These are phyloP conservation scores for Cladopsammia gracilis DNA, from an alignment of 64 coral and sea anemone species.

Conservation along the genomic window DNA sequence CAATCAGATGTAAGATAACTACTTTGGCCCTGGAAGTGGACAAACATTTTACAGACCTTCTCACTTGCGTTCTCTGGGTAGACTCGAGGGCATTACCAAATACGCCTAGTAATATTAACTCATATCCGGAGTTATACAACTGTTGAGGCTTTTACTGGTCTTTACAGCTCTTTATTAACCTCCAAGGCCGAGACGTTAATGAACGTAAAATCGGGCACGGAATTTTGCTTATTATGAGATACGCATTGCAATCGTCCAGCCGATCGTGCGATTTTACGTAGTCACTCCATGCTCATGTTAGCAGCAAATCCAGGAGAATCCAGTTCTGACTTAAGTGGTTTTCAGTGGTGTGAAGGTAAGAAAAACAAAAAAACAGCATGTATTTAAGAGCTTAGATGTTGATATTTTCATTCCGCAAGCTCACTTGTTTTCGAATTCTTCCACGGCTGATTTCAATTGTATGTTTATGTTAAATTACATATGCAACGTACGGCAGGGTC, in stretches of 20 bases:
- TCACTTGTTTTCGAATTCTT: neutral
- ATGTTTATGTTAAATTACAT: neutral
- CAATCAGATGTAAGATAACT: constrained; percentile 15
- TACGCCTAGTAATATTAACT: constrained; percentile 2
- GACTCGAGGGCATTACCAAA: neutral
- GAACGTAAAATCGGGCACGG: constrained; percentile 2
- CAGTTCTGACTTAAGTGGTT: neutral
- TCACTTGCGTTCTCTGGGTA: neutral
- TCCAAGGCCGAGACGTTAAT: neutral
- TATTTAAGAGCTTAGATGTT: neutral
- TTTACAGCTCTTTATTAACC: neutral
- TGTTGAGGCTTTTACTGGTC: neutral
- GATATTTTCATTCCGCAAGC: neutral
- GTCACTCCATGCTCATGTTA: neutral
- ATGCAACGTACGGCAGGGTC: too few relatives aligned
- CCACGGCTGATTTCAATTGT: neutral
- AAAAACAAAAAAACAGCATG: neutral
- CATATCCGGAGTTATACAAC: neutral
- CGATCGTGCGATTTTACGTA: neutral
- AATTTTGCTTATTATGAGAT: neutral
- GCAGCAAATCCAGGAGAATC: neutral
- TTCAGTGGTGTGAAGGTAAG: neutral
- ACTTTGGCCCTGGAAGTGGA: neutral
- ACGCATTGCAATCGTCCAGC: neutral
- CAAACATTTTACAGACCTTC: constrained; percentile 40